phyloP scores from a whole-genome alignment of 2,113 vertebrate species.

The Phaethon lepturus region DNA sequence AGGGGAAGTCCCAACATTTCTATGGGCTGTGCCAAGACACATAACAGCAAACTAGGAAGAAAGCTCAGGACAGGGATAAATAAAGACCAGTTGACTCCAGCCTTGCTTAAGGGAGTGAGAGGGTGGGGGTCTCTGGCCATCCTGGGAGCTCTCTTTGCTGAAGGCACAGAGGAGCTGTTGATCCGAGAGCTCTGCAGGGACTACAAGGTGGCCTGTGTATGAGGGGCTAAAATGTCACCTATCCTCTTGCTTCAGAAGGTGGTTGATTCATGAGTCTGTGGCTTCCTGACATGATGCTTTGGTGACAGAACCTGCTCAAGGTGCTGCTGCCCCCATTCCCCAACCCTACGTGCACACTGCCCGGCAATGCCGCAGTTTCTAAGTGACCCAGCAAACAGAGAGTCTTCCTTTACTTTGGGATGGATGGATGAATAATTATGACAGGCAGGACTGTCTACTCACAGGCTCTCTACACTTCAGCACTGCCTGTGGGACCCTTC shows the following conservation, averaged over 20 bases:
- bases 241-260: not conserved
- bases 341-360: fast-evolving
- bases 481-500: not conserved
- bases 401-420: not conserved
- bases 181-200: not conserved
- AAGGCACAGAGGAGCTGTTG: fast-evolving
- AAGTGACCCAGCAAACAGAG: not conserved
- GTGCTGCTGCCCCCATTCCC: not conserved
- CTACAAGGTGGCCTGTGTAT: not conserved
- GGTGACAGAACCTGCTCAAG: not conserved
- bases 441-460: fast-evolving
- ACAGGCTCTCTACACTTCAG: not conserved
- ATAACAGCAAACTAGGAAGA: not conserved
- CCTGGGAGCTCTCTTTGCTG: not conserved
- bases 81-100: not conserved
- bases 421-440: not conserved
- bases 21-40: not conserved
- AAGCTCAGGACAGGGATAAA: not conserved
- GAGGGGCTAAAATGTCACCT: fast-evolving
- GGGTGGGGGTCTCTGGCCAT: fast-evolving
- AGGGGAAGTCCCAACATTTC: not conserved
- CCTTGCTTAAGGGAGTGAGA: not conserved
- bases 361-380: fast-evolving
- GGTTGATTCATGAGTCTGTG: not conserved
- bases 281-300: not conserved